A percentile compares a stretch with the other conserved stretches of the same genome.
These are phyloP conservation scores for Lysandra coridon DNA, from an alignment of 2,888 invertebrate genomes.

Conservation along the genomic window DNA sequence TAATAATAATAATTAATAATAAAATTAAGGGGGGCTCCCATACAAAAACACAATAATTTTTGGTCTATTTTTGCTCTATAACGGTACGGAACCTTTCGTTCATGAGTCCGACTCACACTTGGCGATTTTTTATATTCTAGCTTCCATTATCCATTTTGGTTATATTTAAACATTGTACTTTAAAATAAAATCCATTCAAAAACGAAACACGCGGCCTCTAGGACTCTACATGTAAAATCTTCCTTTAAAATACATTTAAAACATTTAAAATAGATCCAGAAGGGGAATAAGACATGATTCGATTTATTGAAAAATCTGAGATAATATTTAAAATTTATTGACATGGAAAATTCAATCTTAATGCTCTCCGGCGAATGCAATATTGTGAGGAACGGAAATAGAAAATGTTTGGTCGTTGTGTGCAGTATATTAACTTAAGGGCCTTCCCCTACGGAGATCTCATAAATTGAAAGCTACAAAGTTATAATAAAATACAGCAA, in stretches of 20 bases:
- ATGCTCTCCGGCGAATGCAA: constrained; percentile 9
- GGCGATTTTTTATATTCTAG: no score
- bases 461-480: no score
- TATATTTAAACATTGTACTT: no score
- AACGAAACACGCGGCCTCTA: background rate
- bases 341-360: constrained; percentile 29
- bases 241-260: background rate
- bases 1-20: no score
- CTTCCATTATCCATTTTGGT: no score
- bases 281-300: constrained; percentile 9
- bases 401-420: constrained; percentile 14
- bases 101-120: no score
- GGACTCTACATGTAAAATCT: background rate
- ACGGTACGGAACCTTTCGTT: no score
- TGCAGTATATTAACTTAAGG: constrained; percentile 17
- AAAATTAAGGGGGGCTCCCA: no score
- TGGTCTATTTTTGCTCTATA: no score
- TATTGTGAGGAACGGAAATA: constrained; percentile 26
- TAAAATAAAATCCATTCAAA: background rate
- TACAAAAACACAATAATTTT: no score
- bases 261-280: background rate
- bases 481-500: no score
- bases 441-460: no score
- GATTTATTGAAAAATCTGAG: constrained; percentile 20
- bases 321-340: constrained; percentile 29